These are phyloP conservation scores for Hystrix brachyura DNA, from an alignment of 2,113 vertebrate species.

Conservation along the genomic window DNA sequence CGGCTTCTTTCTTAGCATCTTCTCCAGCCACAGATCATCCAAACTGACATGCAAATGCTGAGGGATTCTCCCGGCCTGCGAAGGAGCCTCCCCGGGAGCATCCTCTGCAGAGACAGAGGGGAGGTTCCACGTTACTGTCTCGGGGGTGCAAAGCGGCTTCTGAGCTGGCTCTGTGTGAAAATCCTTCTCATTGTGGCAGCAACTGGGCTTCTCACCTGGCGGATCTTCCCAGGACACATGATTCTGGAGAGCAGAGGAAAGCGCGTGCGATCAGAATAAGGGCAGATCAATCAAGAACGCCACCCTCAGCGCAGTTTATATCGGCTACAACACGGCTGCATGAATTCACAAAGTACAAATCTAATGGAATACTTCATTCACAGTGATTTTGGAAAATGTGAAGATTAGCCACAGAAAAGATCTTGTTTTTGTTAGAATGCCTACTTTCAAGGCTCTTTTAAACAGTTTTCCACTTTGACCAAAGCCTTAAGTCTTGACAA, in stretches of 20 bases:
- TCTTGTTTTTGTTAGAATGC: slow-evolving; percentile 2
- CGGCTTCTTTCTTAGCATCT: slow-evolving; percentile 88
- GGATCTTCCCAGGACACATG: slow-evolving; percentile 81
- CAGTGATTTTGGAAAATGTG: background rate
- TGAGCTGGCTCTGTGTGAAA: slow-evolving; percentile 68
- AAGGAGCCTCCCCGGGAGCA: slow-evolving; percentile 63
- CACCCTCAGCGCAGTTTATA: background rate
- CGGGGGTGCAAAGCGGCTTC: slow-evolving; percentile 57
- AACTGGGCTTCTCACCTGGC: slow-evolving; percentile 76
- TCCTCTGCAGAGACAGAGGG: slow-evolving; percentile 77
- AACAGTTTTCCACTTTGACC: slow-evolving; percentile 2
- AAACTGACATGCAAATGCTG: slow-evolving; percentile 86
- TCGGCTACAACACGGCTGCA: background rate
- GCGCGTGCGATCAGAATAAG: slow-evolving; percentile 84
- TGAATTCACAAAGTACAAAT: slow-evolving; percentile 4
- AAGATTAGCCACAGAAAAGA: slow-evolving; percentile 33
- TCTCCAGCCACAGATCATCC: slow-evolving; percentile 94
- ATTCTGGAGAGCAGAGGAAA: slow-evolving; percentile 76
- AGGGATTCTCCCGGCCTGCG: slow-evolving; percentile 68
- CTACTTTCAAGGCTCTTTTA: slow-evolving; percentile 29
- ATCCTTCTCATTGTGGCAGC: slow-evolving; percentile 78
- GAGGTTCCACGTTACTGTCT: slow-evolving; percentile 77
- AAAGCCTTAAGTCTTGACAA: background rate
- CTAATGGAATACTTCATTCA: background rate
- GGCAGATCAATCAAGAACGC: background rate